Conservation (phyloP, 1,140 invertebrate genomes). For the Venustaconcha ellipsiformis region DNA sequence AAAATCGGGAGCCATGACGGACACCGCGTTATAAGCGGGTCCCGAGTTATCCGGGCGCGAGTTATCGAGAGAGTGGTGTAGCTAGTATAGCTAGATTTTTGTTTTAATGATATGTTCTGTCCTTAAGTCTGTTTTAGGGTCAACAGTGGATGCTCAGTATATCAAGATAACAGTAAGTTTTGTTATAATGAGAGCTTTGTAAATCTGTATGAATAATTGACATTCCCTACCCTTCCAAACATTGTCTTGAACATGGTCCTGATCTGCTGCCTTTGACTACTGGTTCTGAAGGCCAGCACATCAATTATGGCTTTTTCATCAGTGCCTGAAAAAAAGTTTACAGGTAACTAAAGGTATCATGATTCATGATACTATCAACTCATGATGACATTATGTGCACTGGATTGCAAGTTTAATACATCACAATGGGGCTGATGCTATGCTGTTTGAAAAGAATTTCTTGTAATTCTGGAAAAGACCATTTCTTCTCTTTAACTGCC, state of each 20-base stretch:
- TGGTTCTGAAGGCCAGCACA: conserved; percentile 85
- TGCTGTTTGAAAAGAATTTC: no score
- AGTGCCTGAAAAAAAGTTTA: conserved; percentile 72
- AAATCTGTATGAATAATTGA: background rate
- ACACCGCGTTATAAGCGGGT: no score
- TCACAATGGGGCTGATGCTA: no score
- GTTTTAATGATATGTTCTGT: background rate
- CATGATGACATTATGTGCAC: no score
- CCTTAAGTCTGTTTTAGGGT: background rate
- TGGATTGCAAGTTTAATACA: no score
- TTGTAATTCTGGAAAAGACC: no score
- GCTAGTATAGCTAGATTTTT: background rate
- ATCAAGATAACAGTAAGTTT: background rate
- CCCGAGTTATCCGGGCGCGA: no score
- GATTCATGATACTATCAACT: no score
- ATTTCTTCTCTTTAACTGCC: no score
- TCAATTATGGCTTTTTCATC: conserved; percentile 94
- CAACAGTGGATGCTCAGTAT: background rate
- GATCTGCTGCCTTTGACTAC: conserved; percentile 90
- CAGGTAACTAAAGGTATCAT: no score
- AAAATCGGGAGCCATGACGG: no score
- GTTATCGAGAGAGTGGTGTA: no score
- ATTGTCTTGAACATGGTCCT: conserved; percentile 91
- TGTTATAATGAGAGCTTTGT: background rate
- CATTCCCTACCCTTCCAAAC: conserved; percentile 83